A percentile compares a stretch with the other conserved stretches of the same genome.
phyloP scores from a whole-genome alignment of 2,888 invertebrate genomes.

The Abscondita cerata region DNA sequence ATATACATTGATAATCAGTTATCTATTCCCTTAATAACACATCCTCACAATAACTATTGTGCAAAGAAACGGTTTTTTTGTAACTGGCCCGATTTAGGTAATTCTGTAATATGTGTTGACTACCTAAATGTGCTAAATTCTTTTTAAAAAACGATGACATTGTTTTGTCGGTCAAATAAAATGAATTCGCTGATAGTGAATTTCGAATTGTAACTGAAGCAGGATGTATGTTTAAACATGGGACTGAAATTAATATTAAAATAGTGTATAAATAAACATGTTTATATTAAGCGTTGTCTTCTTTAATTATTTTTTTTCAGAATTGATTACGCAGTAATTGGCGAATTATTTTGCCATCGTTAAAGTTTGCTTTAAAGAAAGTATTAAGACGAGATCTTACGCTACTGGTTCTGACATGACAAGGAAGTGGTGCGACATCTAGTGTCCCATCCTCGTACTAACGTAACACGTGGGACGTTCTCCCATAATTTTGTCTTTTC shows the following conservation, averaged over 20 bases:
- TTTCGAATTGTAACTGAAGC: constrained; percentile 13
- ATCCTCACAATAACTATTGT: not conserved
- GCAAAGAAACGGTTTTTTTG: not conserved
- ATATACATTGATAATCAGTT: constrained; percentile 49
- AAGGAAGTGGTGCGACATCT: too few relatives aligned
- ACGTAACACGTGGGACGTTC: too few relatives aligned
- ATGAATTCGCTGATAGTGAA: constrained; percentile 29
- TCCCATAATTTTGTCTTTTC: too few relatives aligned
- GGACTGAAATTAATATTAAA: constrained; percentile 50
- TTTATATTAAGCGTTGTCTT: constrained; percentile 50
- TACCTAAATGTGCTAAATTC: constrained; percentile 34
- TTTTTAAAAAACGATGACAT: not conserved
- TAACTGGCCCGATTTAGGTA: constrained; percentile 36
- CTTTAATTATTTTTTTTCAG: too few relatives aligned
- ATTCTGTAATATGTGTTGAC: constrained; percentile 45
- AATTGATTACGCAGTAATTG: too few relatives aligned
- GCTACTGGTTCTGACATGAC: too few relatives aligned
- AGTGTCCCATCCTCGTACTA: too few relatives aligned
- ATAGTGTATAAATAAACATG: constrained; percentile 56
- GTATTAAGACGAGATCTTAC: too few relatives aligned
- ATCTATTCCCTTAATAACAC: not conserved
- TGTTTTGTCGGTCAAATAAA: constrained; percentile 14
- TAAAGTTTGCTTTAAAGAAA: too few relatives aligned
- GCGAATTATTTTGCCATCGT: too few relatives aligned
- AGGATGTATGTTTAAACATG: constrained; percentile 48